These are phyloP conservation scores for Battus philenor DNA, from an alignment of 1,140 invertebrate species.

Conservation along the genomic window DNA sequence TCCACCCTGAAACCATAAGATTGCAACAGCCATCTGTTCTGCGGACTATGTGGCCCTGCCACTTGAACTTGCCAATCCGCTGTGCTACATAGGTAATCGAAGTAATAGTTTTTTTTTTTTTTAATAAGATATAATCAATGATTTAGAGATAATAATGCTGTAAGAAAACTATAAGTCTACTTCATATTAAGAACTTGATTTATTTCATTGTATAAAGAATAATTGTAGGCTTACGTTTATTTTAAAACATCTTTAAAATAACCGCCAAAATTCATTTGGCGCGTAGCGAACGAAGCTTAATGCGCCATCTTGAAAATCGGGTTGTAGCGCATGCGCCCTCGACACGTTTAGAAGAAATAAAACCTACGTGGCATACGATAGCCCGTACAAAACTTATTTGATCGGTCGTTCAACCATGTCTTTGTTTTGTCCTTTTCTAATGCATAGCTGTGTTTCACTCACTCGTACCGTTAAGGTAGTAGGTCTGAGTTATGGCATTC, in stretches of 20 bases:
- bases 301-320: slow-evolving; percentile 54
- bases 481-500: slow-evolving; percentile 71
- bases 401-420: slow-evolving; percentile 73
- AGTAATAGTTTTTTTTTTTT: no score
- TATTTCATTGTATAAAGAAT: no score
- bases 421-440: slow-evolving; percentile 35
- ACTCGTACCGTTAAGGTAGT: slow-evolving; percentile 68
- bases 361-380: slow-evolving; percentile 68
- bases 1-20: no score
- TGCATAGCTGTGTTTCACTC: slow-evolving; percentile 45
- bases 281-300: slow-evolving; percentile 35
- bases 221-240: not conserved
- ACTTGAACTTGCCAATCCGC: no score
- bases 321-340: slow-evolving; percentile 46
- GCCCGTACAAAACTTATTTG: slow-evolving; percentile 71
- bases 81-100: no score
- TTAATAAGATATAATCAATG: no score
- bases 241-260: slow-evolving; percentile 31
- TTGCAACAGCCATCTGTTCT: no score
- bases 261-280: slow-evolving; percentile 30
- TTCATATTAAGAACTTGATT: no score
- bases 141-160: no score
- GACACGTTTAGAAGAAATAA: slow-evolving; percentile 66
- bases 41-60: no score
- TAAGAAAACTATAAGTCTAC: no score